These are phyloP conservation scores for Caprella mutica DNA, from an alignment of 2,888 invertebrate genomes.

Conservation along the genomic window DNA sequence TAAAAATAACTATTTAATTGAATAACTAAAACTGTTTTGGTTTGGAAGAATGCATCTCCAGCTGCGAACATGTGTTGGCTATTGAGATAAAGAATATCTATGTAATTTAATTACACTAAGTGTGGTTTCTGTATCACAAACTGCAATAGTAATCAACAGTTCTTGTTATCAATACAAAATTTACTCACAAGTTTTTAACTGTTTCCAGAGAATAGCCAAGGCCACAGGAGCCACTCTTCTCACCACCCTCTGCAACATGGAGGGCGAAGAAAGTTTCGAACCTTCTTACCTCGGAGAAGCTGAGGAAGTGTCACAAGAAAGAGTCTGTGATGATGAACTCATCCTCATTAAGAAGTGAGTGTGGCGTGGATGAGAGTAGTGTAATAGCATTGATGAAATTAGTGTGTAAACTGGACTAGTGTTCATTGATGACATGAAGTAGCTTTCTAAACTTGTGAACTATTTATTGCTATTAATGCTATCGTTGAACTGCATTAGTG, in stretches of 20 bases:
- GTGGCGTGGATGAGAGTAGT: no score
- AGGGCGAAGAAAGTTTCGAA: constrained; percentile 96
- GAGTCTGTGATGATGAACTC: constrained; percentile 94
- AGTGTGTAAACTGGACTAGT: no score
- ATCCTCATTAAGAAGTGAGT: constrained; percentile 84
- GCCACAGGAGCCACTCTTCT: constrained; percentile 89
- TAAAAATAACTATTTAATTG: neutral
- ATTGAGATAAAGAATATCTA: neutral
- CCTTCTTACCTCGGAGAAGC: constrained; percentile 84
- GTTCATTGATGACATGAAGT: no score
- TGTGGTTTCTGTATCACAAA: no score
- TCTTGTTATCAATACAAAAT: no score
- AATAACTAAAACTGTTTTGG: neutral
- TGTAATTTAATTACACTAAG: no score
- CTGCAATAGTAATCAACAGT: no score
- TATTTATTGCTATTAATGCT: no score
- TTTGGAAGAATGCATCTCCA: neutral
- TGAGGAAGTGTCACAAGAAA: constrained; percentile 86
- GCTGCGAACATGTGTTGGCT: neutral
- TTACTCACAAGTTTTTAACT: neutral
- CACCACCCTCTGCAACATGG: constrained; percentile 93
- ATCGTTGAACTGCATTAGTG: no score
- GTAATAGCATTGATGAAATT: no score
- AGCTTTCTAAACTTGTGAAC: no score
- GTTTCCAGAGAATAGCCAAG: constrained; percentile 70